Percentiles rank a stretch among this genome's conserved stretches.
phyloP scores from a whole-genome alignment of 2,113 vertebrate species.

The Prionailurus viverrinus region DNA sequence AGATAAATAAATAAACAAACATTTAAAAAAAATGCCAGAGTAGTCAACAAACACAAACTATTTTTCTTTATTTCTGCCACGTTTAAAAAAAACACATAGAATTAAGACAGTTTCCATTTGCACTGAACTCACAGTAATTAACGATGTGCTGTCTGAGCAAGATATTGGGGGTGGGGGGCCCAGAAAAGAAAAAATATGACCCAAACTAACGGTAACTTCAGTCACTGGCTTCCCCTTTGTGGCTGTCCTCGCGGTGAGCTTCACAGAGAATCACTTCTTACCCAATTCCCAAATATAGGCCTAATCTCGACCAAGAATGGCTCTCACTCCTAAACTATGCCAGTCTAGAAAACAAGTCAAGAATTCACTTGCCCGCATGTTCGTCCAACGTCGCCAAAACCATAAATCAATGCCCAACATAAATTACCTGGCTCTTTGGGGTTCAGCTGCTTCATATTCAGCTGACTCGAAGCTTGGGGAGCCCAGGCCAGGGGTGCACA shows the following conservation, averaged over 20 bases:
- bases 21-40: too few relatives aligned
- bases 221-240: fast-evolving
- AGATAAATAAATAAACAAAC: too few relatives aligned
- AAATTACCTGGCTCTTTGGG: slow-evolving; percentile 61
- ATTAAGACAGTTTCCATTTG: background rate
- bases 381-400: slow-evolving; percentile 68
- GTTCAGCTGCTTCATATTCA: slow-evolving; percentile 34
- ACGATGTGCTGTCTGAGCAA: background rate
- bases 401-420: background rate
- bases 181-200: slow-evolving; percentile 20
- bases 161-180: fast-evolving
- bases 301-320: slow-evolving; percentile 66
- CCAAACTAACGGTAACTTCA: slow-evolving; percentile 5
- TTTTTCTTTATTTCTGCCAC: slow-evolving; percentile 18
- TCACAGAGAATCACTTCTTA: slow-evolving; percentile 21
- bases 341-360: slow-evolving; percentile 80
- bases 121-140: background rate
- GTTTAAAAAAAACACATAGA: background rate
- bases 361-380: slow-evolving; percentile 62
- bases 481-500: slow-evolving; percentile 38
- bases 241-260: background rate
- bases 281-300: slow-evolving; percentile 83
- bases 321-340: slow-evolving; percentile 73
- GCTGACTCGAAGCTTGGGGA: slow-evolving; percentile 62
- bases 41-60: background rate